Percentiles rank a stretch among this genome's conserved stretches.
These are phyloP conservation scores for Danio choprae DNA, from an alignment of 2,797 vertebrate genomes.

Conservation along the genomic window DNA sequence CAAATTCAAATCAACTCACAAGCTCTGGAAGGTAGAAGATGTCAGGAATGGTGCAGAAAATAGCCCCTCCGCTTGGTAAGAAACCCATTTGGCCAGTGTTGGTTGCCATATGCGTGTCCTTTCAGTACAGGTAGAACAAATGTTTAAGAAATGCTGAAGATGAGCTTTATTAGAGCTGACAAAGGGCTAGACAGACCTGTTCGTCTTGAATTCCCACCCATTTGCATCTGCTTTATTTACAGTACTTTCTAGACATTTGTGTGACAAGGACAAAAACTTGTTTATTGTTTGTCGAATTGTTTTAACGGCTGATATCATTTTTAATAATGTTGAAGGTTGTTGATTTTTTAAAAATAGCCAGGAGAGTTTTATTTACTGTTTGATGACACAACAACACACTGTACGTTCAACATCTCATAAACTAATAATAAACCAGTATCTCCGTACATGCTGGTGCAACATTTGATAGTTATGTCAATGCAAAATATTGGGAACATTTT, in stretches of 20 bases:
- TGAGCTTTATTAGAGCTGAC: slow-evolving; percentile 38
- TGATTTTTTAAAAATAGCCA: neutral
- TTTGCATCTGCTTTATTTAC: slow-evolving; percentile 1
- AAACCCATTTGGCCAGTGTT: slow-evolving; percentile 66
- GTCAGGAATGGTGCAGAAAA: slow-evolving; percentile 82
- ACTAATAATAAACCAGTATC: neutral
- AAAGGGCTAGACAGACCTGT: slow-evolving; percentile 55
- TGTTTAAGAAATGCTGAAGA: slow-evolving; percentile 6
- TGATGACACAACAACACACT: neutral
- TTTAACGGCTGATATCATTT: neutral
- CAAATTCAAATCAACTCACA: slow-evolving; percentile 72
- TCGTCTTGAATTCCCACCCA: slow-evolving; percentile 52
- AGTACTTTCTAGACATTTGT: neutral
- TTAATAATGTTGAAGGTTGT: neutral
- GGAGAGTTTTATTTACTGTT: neutral
- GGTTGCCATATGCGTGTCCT: slow-evolving; percentile 64
- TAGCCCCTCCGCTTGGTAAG: slow-evolving; percentile 79
- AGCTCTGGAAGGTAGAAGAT: slow-evolving; percentile 84
- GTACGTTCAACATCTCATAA: neutral
- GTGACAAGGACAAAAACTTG: slow-evolving; percentile 1
- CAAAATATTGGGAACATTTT: neutral
- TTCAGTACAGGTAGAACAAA: slow-evolving; percentile 9
- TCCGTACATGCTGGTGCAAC: neutral
- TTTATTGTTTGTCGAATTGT: neutral
- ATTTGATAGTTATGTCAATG: neutral